Percentiles rank a stretch among this genome's conserved stretches.
phyloP scores from a whole-genome alignment of 2,113 vertebrate species.

The Sinocyclocheilus rhinocerous region DNA sequence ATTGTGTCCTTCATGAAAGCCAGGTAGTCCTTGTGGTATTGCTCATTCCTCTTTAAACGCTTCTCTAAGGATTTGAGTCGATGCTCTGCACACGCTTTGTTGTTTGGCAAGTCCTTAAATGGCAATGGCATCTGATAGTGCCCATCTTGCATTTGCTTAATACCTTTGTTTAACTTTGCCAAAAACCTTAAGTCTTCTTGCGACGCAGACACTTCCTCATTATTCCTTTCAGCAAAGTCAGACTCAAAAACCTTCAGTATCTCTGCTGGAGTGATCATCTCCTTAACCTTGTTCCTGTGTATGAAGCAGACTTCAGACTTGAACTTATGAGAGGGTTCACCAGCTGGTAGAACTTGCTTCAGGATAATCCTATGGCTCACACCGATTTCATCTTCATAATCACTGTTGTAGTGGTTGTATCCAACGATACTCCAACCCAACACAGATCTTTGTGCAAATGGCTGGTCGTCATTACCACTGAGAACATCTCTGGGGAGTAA shows the following conservation, averaged over 20 bases:
- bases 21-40: neutral
- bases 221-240: no score
- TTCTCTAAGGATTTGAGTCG: neutral
- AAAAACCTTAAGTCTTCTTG: no score
- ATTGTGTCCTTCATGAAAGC: constrained; percentile 20
- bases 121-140: constrained; percentile 33
- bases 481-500: constrained; percentile 27
- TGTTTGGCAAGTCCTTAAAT: constrained; percentile 23
- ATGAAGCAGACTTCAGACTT: constrained; percentile 42
- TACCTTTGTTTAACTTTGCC: constrained; percentile 11
- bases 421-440: constrained; percentile 24
- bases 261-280: constrained; percentile 35
- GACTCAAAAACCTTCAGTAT: constrained; percentile 34
- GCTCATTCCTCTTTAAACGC: neutral
- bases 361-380: constrained; percentile 38
- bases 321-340: constrained; percentile 6
- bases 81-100: constrained; percentile 22
- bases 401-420: neutral
- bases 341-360: constrained; percentile 28
- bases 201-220: no score
- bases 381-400: constrained; percentile 35
- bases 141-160: constrained; percentile 28
- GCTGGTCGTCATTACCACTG: neutral
- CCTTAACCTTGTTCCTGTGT: constrained; percentile 4
- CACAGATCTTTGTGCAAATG: constrained; percentile 30